Conservation (phyloP, 1,140 invertebrate species). For the Pentalonia nigronervosa region DNA sequence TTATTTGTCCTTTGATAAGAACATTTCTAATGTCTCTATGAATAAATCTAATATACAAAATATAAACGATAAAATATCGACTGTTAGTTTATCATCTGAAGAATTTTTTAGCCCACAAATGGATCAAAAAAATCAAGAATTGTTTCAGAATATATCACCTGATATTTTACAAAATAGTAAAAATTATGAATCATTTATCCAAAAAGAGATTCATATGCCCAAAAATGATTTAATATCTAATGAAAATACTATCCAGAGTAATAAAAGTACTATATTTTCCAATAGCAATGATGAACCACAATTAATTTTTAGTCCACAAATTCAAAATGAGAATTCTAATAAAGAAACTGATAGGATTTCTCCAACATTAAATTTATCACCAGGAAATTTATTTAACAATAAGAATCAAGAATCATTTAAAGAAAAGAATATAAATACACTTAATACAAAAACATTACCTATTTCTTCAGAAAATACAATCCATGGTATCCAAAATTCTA, state of each 20-base stretch:
- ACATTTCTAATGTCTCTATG: not conserved
- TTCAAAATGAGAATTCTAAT: not conserved
- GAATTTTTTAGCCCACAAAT: constrained; percentile 1
- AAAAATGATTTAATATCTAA: not conserved
- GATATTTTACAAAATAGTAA: not conserved
- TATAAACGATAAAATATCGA: not conserved
- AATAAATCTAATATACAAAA: not conserved
- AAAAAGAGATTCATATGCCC: not conserved
- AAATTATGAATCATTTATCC: not conserved
- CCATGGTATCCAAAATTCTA: not conserved
- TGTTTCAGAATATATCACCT: not conserved
- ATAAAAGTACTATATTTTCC: not conserved
- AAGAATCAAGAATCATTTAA: not conserved
- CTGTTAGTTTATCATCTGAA: constrained; percentile 29
- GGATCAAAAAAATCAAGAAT: not conserved
- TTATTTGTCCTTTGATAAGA: constrained; percentile 6
- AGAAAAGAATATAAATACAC: not conserved
- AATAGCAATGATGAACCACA: not conserved
- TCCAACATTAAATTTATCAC: not conserved
- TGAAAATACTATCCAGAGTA: not conserved
- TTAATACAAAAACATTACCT: not conserved
- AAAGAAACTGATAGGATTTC: not conserved
- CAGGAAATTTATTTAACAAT: not conserved
- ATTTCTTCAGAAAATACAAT: not conserved
- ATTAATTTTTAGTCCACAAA: not conserved